phyloP scores from a whole-genome alignment of 2,113 vertebrate genomes.

The Hippocampus comes region DNA sequence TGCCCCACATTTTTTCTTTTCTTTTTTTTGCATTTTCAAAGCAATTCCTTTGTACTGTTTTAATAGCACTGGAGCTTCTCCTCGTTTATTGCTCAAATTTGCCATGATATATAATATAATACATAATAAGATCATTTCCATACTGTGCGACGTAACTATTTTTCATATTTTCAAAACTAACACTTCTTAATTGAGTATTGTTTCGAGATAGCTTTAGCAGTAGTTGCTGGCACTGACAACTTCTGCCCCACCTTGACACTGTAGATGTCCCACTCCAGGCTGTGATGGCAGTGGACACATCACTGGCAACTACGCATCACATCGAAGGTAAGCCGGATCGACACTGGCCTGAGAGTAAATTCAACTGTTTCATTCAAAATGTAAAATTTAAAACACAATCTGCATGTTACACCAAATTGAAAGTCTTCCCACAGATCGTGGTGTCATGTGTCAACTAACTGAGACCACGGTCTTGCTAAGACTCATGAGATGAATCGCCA shows the following conservation, averaged over 20 bases:
- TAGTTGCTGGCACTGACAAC: background rate
- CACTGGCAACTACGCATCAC: slow-evolving; percentile 97
- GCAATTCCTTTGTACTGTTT: too few relatives aligned
- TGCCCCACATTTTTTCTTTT: background rate
- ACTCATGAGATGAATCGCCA: background rate
- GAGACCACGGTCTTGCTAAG: background rate
- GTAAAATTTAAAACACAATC: background rate
- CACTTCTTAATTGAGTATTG: background rate
- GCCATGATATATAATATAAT: too few relatives aligned
- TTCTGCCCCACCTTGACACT: background rate
- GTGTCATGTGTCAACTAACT: background rate
- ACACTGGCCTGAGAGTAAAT: background rate
- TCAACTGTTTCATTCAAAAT: background rate
- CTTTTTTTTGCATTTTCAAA: too few relatives aligned
- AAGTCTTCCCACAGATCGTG: background rate
- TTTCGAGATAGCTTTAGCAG: background rate
- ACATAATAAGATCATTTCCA: too few relatives aligned
- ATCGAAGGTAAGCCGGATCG: slow-evolving; percentile 84
- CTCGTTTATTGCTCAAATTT: too few relatives aligned
- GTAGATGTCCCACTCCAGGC: slow-evolving; percentile 94
- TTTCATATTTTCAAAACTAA: background rate
- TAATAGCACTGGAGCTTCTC: background rate
- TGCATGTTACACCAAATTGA: background rate
- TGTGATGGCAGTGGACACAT: slow-evolving; percentile 99
- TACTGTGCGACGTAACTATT: too few relatives aligned